A percentile compares a stretch with the other conserved stretches of the same genome.
Conservation (phyloP, 1,140 invertebrate species). For the Lethocerus indicus region DNA sequence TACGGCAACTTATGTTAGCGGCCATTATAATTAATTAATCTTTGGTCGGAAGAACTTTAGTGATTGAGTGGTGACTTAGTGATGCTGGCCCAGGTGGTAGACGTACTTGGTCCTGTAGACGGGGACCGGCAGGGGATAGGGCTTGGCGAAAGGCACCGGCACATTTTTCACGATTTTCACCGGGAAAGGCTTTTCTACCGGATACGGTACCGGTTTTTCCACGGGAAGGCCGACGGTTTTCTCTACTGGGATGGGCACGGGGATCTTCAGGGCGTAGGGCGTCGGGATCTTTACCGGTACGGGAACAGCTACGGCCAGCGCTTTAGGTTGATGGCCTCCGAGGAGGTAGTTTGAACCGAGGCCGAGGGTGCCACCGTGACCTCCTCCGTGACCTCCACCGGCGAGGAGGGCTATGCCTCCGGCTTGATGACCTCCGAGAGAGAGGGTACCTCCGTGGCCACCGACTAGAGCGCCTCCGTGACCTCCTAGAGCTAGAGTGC, state of each 20-base stretch:
- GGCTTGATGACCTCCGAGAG: not conserved
- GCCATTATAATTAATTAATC: too few relatives aligned
- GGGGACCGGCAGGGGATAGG: constrained; percentile 18
- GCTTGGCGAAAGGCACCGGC: constrained; percentile 17
- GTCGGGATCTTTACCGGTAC: constrained; percentile 17
- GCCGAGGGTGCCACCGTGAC: not conserved
- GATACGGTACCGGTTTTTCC: constrained; percentile 18
- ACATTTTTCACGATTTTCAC: constrained; percentile 19
- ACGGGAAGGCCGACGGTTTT: constrained; percentile 17
- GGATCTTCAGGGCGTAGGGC: constrained; percentile 11
- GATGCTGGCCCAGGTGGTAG: constrained; percentile 15
- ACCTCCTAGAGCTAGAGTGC: not conserved
- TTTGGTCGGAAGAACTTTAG: too few relatives aligned
- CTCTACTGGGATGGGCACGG: constrained; percentile 15
- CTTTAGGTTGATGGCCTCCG: not conserved
- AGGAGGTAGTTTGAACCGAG: not conserved
- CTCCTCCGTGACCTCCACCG: not conserved
- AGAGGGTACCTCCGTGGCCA: not conserved
- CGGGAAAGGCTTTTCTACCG: constrained; percentile 18
- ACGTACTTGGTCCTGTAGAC: constrained; percentile 19
- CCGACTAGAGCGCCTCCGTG: not conserved
- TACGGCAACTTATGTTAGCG: too few relatives aligned
- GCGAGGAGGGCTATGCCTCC: not conserved
- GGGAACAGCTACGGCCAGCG: not conserved
- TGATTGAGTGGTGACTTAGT: too few relatives aligned